Base-by-base conservation (phyloP, 2,888 invertebrate genomes). In the Cephonodes hylas region DNA sequence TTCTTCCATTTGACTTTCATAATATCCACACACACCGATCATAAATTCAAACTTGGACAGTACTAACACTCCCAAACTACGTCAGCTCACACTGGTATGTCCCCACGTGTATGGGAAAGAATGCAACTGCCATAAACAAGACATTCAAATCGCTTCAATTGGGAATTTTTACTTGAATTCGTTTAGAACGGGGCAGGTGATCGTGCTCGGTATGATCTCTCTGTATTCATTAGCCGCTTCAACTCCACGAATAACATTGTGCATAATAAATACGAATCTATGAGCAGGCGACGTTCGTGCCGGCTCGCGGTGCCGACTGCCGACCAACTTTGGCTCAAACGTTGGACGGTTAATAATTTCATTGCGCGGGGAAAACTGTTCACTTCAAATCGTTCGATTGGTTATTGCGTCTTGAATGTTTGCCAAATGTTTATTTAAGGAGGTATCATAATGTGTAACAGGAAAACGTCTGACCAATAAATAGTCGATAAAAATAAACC, bases 221-320 rank as follows among this genome's bases (percentile, higher is more conserved):
- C 67, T 67, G 71, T 69, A 74, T 73, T 73, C 72, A 79, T 78
- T 70, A 77, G 69, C 63, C 63, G 65, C 65, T 71, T 73, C 75
- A 72, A 70, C 66, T 68, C 70, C 69, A 74, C 74, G 76, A 76
- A 79, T 79, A 77, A 77, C 68, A 67, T 70, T 66, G 76, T 79
- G 74, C 75, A 79, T 78, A 78, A 72, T 75, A 75, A 77, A 78
- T 74, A 66, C 57, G 57, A n/a, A 22, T 22, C 22, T 31, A 46
- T 59, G 59, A 20, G 44, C 20, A 31, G 45, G 46, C 20, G 22
- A 59, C 34, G 20, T 7, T 45, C 22, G 59, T 34, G n/a, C 34
- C 18, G 38, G 0, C 38, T n/a, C 4, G 38, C 38, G n/a, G 15
- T 2, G 27, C 15, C 13, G 25, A 8, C n/a, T 2, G 27, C 15